Evolutionary conservation across 2,888 invertebrate species (phyloP), one percentile per base, ranked within the genome.

Genomic region (Rapana venosa): DNA sequence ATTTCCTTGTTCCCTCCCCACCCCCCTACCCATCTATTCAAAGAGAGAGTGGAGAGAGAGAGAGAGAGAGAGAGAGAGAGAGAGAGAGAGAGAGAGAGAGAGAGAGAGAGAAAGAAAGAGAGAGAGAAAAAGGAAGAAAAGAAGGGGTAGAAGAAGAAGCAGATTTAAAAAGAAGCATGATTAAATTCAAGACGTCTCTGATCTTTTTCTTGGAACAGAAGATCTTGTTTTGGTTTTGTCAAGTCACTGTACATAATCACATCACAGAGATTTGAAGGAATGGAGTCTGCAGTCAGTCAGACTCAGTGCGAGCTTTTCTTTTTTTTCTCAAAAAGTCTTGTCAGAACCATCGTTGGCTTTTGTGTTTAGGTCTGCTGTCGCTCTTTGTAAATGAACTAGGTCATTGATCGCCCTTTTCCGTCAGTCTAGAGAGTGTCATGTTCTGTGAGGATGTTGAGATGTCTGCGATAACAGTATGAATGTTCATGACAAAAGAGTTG

Each of bases 51-150:
- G 74, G 74, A 74, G 74, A 26, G 74, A 22, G 1, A 74, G 74
- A 17, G 17, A 26, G 26, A 17, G 30, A 6, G 81, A 6, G 35
- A 6, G 17, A 1, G 81, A 0, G 81, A 2, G 81, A 20, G 79
- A 79, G 79, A 79, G 30, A 79, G 79, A 79, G 79, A 81, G 36
- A 47, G 26, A 26, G 83, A 22, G 47, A 47, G 26, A 47, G n/a
- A n/a, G n/a, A 77, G 77, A 77, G 77, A 77, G 77, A n/a, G 77
- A 77, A 11, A n/a, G 77, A 77, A n/a, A 77, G 77, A 77, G 77
- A 77, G 13, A 77, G 77, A 77, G 77, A 77, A n/a, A 22, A n/a
- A 77, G 77, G n/a, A n/a, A 77, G 77, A n/a, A 26, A n/a, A 30
- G 30, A 13, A 77, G 13, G n/a, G 15, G 5, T 2, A 30, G n/a